Conservation (phyloP, 2,888 invertebrate genomes). For the Cantharis lateralis region DNA sequence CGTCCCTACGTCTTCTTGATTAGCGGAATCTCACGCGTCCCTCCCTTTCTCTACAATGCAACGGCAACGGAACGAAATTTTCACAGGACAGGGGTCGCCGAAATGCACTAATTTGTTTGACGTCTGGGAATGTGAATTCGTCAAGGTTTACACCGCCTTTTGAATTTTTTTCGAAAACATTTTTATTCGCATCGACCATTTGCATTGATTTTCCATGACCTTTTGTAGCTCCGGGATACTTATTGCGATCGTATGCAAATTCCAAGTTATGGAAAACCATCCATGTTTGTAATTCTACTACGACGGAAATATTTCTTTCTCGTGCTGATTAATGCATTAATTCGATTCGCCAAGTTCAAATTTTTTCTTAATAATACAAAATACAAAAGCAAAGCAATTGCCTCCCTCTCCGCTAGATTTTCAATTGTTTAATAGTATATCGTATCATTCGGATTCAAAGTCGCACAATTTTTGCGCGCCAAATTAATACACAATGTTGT, state of each 20-base stretch:
- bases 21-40: neutral
- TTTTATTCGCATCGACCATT: neutral
- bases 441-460: too few relatives aligned
- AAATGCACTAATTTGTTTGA: neutral
- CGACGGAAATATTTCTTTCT: neutral
- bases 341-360: neutral
- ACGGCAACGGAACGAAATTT: neutral
- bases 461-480: too few relatives aligned
- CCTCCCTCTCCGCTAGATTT: too few relatives aligned
- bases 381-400: too few relatives aligned
- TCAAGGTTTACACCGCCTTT: neutral
- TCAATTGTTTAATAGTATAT: too few relatives aligned
- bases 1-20: neutral
- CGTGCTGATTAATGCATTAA: neutral
- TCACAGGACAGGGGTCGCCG: neutral
- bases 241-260: neutral
- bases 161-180: neutral
- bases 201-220: neutral
- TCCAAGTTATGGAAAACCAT: neutral
- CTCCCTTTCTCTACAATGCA: neutral
- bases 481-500: too few relatives aligned
- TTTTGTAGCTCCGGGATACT: neutral
- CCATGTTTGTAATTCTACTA: neutral
- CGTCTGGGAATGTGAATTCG: neutral
- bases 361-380: too few relatives aligned